These are phyloP conservation scores for Prolemur simus DNA, from an alignment of 2,113 vertebrate species.

Conservation along the genomic window DNA sequence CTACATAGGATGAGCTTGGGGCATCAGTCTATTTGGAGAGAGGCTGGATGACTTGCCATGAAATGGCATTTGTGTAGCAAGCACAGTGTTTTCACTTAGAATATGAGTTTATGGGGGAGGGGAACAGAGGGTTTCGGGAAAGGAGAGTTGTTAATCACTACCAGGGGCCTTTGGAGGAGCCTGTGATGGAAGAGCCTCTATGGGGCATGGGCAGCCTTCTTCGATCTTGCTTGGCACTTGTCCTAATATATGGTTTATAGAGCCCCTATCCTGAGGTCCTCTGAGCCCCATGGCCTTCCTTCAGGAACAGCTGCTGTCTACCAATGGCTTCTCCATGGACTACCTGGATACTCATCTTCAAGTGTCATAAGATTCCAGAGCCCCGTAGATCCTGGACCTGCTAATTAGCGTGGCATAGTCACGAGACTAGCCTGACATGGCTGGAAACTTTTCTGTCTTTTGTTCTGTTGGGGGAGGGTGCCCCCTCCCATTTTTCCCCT, in stretches of 20 bases:
- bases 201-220: not conserved
- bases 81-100: not conserved
- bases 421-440: constrained; percentile 17
- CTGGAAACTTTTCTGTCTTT: constrained; percentile 74
- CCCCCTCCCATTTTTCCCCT: constrained; percentile 63
- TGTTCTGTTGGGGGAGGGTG: constrained; percentile 40
- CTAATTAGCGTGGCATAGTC: not conserved
- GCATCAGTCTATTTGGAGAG: not conserved
- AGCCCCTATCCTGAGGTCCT: not conserved
- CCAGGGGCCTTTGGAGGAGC: not conserved
- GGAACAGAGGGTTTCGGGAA: not conserved
- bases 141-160: not conserved
- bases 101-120: not conserved
- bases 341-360: not conserved
- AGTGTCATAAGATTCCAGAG: not conserved
- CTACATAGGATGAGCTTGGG: not conserved
- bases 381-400: not conserved
- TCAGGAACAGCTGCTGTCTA: not conserved
- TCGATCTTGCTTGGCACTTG: not conserved
- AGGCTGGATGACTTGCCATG: not conserved
- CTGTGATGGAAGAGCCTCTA: not conserved
- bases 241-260: not conserved
- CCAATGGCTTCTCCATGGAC: not conserved
- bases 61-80: not conserved
- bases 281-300: not conserved